Conservation (phyloP, 92 coral and sea anemone genomes). For the Palythoa grandiflora region DNA sequence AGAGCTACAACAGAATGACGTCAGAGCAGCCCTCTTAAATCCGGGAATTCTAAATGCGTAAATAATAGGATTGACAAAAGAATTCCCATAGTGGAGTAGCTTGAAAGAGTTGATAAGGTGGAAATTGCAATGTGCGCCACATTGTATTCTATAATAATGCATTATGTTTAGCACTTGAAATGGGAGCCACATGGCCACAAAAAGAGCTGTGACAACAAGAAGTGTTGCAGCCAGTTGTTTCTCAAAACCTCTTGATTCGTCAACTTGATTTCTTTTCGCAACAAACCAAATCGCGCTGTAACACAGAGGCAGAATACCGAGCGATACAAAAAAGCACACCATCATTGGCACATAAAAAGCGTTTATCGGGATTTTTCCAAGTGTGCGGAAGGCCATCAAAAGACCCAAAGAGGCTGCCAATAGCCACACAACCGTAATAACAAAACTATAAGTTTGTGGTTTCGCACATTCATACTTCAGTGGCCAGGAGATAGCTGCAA, state of each 20-base stretch:
- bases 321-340: conserved; percentile 54
- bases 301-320: conserved; percentile 62
- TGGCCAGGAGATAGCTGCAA: conserved; percentile 59
- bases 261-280: conserved; percentile 56
- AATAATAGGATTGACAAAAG: conserved; percentile 78
- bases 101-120: conserved; percentile 65
- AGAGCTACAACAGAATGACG: not conserved
- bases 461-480: conserved; percentile 48
- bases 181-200: conserved; percentile 80
- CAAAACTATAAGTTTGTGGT: conserved; percentile 32
- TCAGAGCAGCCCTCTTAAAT: conserved; percentile 31
- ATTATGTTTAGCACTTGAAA: conserved; percentile 77
- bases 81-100: conserved; percentile 79
- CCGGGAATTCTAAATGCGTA: conserved; percentile 80
- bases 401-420: conserved; percentile 63
- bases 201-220: conserved; percentile 64
- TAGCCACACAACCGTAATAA: conserved; percentile 64
- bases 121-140: conserved; percentile 51
- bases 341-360: conserved; percentile 75
- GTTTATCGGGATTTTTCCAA: conserved; percentile 43
- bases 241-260: conserved; percentile 32
- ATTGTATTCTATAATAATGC: conserved; percentile 65
- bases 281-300: conserved; percentile 69
- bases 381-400: conserved; percentile 64
- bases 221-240: conserved; percentile 69